phyloP scores from a whole-genome alignment of 2,888 invertebrate genomes.

The Diarsia rubi region DNA sequence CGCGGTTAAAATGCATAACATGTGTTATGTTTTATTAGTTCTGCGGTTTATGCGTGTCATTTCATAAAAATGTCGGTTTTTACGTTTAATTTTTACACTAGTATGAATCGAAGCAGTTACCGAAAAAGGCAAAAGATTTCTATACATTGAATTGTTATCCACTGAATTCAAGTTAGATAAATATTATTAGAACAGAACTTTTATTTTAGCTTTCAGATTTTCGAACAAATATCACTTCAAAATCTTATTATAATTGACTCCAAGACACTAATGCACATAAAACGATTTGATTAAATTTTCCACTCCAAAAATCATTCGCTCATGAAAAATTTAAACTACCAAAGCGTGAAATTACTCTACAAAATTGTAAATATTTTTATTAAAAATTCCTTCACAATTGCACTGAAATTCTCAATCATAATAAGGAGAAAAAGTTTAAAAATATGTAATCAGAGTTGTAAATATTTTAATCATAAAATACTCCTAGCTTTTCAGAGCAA shows the following conservation, averaged over 20 bases:
- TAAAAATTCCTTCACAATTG: not conserved
- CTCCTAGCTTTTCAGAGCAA: slow-evolving; percentile 54
- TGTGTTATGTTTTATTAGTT: slow-evolving; percentile 36
- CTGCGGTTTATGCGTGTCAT: slow-evolving; percentile 14
- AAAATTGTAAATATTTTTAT: not conserved
- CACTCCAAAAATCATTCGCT: not conserved
- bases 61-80: slow-evolving; percentile 18
- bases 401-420: not conserved
- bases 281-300: not conserved
- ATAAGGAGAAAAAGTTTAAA: not conserved
- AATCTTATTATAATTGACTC: not conserved
- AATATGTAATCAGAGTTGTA: not conserved
- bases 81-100: not conserved
- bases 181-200: not conserved
- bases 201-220: not conserved
- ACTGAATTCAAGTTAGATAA: not conserved
- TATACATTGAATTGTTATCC: not conserved
- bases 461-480: not conserved
- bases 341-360: not conserved
- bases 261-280: not conserved
- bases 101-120: too few relatives aligned
- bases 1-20: slow-evolving; percentile 44
- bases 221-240: not conserved
- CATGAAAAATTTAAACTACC: not conserved
- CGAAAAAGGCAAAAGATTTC: not conserved